Evolutionary conservation across 35 echinoderm and acorn worm genomes (phyloP), one percentile per base, ranked within the genome.

Genomic region (Eucidaris tribuloides): DNA sequence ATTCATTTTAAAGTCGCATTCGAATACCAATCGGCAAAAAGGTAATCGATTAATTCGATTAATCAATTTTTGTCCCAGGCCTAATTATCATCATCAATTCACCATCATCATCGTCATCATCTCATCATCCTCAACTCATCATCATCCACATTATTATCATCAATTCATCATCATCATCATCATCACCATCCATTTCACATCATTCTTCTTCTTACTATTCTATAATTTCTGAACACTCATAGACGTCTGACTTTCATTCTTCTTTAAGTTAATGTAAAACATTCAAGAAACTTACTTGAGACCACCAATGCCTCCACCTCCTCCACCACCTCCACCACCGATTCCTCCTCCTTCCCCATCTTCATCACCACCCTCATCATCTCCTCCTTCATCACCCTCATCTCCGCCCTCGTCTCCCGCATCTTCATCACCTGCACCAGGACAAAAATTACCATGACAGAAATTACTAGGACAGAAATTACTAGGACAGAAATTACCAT

Each of bases 321-420:
- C 71, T 2, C 88, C 79, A 2, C 81, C 81, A 18, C 89, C 89
- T 42, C 79, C 90, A 7, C 82, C 89, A 0, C 62, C 77, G 29
- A 64, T 62, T 24, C 48, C 39, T 19, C 34, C 71, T 34, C 65
- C 83, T 17, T 77, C 82, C 33, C 65, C 90, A 30, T 65, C 77
- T 4, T 81, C 90, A 76, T 62, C 84, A 18, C 80, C 90, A 41
- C 29, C 78, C 35, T 82, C 90, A 36, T 74, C 89, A 17, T 54
- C 85, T 20, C 79, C 87, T 7, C 42, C 82, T 30, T 55, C 65
- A 49, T 45, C 63, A 56, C 24, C 79, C 2, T 46, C 86, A 68
- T 82, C 86, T 45, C n/a, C 78, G 3, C 56, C 79, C 4, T 31
- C 86, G 36, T 82, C 86, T 68, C 58, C 80, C 5, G 27, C 87